Evolutionary conservation across 2,113 vertebrate species (phyloP).

Genomic region (Gracilinanus agilis): DNA sequence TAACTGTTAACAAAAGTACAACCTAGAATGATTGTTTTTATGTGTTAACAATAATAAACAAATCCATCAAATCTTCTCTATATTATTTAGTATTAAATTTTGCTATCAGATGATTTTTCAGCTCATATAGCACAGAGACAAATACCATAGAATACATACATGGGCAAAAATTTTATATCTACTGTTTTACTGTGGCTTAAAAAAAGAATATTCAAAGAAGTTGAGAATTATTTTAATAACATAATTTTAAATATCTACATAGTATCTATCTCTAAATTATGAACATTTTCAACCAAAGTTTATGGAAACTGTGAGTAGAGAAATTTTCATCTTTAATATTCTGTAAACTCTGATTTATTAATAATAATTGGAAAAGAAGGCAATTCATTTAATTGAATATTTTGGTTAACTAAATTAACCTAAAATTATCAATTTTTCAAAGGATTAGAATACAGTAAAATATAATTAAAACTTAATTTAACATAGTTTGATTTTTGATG

Average conservation of each 20-base stretch:
- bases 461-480: neutral
- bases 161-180: neutral
- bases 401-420: neutral
- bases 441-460: neutral
- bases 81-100: neutral
- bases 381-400: neutral
- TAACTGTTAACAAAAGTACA: neutral
- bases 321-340: neutral
- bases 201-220: neutral
- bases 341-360: neutral
- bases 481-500: neutral
- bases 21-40: neutral
- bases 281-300: no score
- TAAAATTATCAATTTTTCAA: neutral
- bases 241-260: neutral
- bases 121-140: neutral
- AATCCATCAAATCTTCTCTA: neutral
- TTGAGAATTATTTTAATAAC: neutral
- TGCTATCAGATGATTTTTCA: neutral
- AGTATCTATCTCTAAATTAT: neutral
- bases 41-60: neutral
- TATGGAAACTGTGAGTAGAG: neutral
- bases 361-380: neutral
- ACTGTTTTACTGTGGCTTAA: neutral
- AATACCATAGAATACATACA: neutral